A percentile compares a stretch with the other conserved stretches of the same genome.
Conservation (phyloP, 2,888 invertebrate species). For the Aspidiotus destructor region DNA sequence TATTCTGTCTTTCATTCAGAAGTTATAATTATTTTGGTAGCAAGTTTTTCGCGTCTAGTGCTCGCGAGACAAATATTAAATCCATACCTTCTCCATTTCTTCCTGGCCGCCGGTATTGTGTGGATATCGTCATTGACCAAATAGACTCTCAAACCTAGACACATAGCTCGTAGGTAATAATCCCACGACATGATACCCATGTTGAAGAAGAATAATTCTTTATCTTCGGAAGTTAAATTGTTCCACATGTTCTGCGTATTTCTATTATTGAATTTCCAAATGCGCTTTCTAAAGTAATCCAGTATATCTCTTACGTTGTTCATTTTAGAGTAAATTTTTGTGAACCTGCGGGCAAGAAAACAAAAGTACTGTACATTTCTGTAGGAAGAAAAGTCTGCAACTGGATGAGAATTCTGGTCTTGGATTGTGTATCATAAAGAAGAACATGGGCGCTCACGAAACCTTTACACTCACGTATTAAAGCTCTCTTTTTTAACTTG, state of each 20-base stretch:
- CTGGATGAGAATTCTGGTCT: background rate
- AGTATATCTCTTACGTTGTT: slow-evolving; percentile 45
- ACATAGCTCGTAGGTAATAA: slow-evolving; percentile 46
- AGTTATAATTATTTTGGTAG: too few species aligned
- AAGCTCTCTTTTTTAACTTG: too few species aligned
- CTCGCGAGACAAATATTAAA: background rate
- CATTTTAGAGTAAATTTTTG: slow-evolving; percentile 46
- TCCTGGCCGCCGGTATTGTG: slow-evolving; percentile 42
- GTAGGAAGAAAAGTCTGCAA: background rate
- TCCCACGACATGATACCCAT: slow-evolving; percentile 46
- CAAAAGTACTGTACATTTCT: background rate
- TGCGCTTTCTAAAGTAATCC: slow-evolving; percentile 46
- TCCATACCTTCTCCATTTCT: slow-evolving; percentile 38
- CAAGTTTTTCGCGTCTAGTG: too few species aligned
- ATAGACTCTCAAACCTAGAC: slow-evolving; percentile 46
- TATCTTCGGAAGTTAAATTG: slow-evolving; percentile 39
- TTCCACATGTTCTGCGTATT: slow-evolving; percentile 41
- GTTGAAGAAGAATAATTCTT: slow-evolving; percentile 45
- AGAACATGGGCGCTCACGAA: too few species aligned
- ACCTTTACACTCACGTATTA: too few species aligned
- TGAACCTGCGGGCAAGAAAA: slow-evolving; percentile 42
- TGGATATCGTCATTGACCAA: slow-evolving; percentile 46
- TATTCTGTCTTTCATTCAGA: background rate
- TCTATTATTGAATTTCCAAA: slow-evolving; percentile 44
- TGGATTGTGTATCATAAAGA: too few species aligned